phyloP scores from a whole-genome alignment of 2,888 invertebrate species.

The Electrophaes corylata region DNA sequence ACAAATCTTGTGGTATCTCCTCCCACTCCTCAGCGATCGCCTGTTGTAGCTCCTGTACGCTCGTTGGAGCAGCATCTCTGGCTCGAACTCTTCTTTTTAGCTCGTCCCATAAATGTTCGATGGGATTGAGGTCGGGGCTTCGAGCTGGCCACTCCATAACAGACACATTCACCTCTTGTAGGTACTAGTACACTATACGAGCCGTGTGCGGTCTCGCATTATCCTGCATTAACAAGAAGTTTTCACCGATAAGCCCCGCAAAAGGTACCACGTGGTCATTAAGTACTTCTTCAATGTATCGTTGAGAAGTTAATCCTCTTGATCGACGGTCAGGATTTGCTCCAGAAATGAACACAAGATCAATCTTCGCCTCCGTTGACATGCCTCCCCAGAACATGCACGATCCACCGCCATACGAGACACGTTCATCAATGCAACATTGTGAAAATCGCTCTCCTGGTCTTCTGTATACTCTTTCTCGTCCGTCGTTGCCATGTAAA shows the following conservation, averaged over 20 bases:
- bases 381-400: constrained; percentile 30
- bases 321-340: constrained; percentile 21
- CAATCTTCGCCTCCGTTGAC: constrained; percentile 22
- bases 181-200: constrained; percentile 2
- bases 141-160: constrained; percentile 11
- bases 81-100: too few relatives aligned
- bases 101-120: constrained; percentile 10
- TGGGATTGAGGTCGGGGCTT: constrained; percentile 9
- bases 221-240: constrained; percentile 9
- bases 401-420: constrained; percentile 20
- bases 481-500: constrained; percentile 11
- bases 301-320: too few relatives aligned
- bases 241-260: constrained; percentile 8
- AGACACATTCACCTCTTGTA: constrained; percentile 5
- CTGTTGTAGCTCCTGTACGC: too few relatives aligned
- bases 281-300: constrained; percentile 14
- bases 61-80: too few relatives aligned
- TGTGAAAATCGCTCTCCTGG: constrained; percentile 5
- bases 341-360: constrained; percentile 26
- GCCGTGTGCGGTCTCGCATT: constrained; percentile 10
- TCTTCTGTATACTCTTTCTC: constrained; percentile 18
- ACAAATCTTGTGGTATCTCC: too few relatives aligned
- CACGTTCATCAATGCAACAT: constrained; percentile 6
- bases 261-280: background rate
- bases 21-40: too few relatives aligned